phyloP scores from a whole-genome alignment of 2,888 invertebrate genomes.

The Erannis defoliaria region DNA sequence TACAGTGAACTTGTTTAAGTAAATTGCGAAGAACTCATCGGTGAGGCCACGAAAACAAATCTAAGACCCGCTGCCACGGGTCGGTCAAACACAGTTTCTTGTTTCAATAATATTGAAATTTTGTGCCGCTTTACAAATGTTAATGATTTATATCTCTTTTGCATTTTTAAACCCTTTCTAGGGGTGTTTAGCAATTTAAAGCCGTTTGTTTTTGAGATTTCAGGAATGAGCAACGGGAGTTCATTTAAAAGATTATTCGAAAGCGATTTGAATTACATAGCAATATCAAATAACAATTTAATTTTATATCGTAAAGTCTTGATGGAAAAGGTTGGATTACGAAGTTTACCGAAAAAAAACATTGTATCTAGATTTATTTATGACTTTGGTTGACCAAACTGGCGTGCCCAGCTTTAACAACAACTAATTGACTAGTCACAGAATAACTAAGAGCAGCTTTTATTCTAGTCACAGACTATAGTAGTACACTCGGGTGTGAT shows the following conservation, averaged over 20 bases:
- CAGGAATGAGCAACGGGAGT: not conserved
- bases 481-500: not conserved
- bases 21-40: too few relatives aligned
- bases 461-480: not conserved
- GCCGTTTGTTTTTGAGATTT: constrained; percentile 2
- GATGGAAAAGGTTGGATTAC: too few relatives aligned
- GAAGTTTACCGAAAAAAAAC: too few relatives aligned
- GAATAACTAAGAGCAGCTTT: not conserved
- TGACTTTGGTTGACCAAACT: too few relatives aligned
- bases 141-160: constrained; percentile 40
- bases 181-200: constrained; percentile 14
- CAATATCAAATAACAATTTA: constrained; percentile 3
- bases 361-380: too few relatives aligned
- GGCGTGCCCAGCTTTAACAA: too few relatives aligned
- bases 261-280: constrained; percentile 3
- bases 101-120: not conserved
- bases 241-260: constrained; percentile 2
- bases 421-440: too few relatives aligned
- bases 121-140: constrained; percentile 36
- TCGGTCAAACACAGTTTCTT: not conserved
- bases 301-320: not conserved
- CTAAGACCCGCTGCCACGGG: too few relatives aligned
- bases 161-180: constrained; percentile 37
- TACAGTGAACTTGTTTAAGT: too few relatives aligned
- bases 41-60: too few relatives aligned